phyloP scores from a whole-genome alignment of 1,140 invertebrate genomes.

The Procambarus virginalis region DNA sequence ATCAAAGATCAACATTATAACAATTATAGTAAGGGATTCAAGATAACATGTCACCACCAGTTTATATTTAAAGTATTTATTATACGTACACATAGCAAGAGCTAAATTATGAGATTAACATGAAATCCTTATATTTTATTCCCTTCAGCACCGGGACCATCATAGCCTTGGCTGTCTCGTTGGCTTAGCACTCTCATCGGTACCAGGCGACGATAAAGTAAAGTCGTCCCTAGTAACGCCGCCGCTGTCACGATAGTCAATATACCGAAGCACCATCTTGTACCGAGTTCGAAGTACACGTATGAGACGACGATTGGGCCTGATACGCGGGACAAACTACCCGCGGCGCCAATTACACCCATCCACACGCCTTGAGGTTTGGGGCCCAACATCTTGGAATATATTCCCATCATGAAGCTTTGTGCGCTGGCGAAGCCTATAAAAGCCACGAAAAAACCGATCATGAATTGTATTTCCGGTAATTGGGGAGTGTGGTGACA shows the following conservation, averaged over 20 bases:
- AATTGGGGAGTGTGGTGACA: slow-evolving; percentile 48
- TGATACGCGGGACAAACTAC: slow-evolving; percentile 64
- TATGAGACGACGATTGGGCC: slow-evolving; percentile 70
- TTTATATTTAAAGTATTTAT: too few species aligned
- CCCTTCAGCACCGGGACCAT: background rate
- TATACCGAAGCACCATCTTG: slow-evolving; percentile 55
- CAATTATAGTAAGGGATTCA: too few species aligned
- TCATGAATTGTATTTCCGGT: slow-evolving; percentile 52
- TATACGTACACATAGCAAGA: too few species aligned
- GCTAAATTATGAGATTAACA: too few species aligned
- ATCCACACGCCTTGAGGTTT: slow-evolving; percentile 69
- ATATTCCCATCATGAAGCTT: slow-evolving; percentile 42
- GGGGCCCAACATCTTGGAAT: slow-evolving; percentile 68
- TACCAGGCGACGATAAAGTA: slow-evolving; percentile 52
- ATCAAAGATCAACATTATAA: too few species aligned
- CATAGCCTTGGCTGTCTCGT: background rate
- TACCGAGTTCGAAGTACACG: slow-evolving; percentile 62
- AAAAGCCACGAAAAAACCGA: slow-evolving; percentile 49
- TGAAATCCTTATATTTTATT: too few species aligned
- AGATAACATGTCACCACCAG: too few species aligned
- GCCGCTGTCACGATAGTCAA: slow-evolving; percentile 7
- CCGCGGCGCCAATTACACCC: slow-evolving; percentile 64
- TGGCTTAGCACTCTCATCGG: slow-evolving; percentile 50
- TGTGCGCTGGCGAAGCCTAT: slow-evolving; percentile 51
- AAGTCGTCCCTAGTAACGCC: background rate